Evolutionary conservation across 2,113 vertebrate species (phyloP).

Genomic region (Bungarus multicinctus): DNA sequence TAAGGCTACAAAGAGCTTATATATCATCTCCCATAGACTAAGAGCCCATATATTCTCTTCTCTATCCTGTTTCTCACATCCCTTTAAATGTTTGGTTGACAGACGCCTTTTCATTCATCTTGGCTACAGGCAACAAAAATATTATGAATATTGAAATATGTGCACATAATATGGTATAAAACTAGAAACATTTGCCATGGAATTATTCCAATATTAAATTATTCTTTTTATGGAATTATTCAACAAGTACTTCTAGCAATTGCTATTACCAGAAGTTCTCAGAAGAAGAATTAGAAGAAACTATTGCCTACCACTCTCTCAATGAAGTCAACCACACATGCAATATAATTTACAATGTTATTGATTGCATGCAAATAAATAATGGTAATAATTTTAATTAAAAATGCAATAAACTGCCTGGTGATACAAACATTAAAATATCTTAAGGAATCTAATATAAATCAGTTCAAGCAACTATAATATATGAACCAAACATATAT

Average conservation of each 20-base stretch:
- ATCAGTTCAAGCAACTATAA: neutral
- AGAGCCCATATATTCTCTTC: slow-evolving; percentile 15
- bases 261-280: neutral
- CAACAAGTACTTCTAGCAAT: neutral
- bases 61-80: slow-evolving; percentile 27
- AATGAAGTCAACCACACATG: neutral
- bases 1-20: slow-evolving; percentile 59
- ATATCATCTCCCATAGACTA: slow-evolving; percentile 30
- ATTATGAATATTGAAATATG: neutral
- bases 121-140: slow-evolving; percentile 22
- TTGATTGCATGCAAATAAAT: neutral
- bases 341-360: neutral
- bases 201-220: neutral
- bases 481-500: neutral
- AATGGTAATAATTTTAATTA: neutral
- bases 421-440: neutral
- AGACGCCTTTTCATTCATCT: slow-evolving; percentile 49
- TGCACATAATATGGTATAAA: neutral
- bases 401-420: neutral
- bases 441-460: neutral
- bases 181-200: neutral
- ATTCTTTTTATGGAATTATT: neutral
- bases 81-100: slow-evolving; percentile 9
- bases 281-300: neutral
- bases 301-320: neutral